phyloP scores from a whole-genome alignment of 2,797 vertebrate species.

The Cygnus olor region DNA sequence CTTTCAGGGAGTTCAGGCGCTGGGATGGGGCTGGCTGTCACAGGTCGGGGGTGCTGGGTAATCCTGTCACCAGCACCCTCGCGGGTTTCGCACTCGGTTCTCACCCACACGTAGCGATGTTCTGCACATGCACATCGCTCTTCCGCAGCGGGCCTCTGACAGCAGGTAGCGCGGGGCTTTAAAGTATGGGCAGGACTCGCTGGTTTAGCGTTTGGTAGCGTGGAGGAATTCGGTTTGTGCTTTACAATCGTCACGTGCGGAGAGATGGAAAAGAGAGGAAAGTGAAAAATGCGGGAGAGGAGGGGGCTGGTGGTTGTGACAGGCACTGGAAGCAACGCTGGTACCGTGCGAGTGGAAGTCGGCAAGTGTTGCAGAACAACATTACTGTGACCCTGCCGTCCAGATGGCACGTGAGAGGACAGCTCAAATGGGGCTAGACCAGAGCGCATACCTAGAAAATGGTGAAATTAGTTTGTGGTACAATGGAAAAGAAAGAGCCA shows the following conservation, averaged over 20 bases:
- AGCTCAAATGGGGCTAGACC: neutral
- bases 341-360: neutral
- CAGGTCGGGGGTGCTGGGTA: neutral
- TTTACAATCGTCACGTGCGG: neutral
- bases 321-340: neutral
- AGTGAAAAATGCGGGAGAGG: neutral
- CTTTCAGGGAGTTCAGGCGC: neutral
- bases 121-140: rapidly evolving
- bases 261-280: neutral
- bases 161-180: neutral
- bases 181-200: neutral
- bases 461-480: neutral
- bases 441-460: neutral
- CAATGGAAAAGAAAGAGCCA: neutral
- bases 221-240: neutral
- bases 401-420: neutral
- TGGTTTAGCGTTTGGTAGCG: neutral
- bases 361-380: neutral
- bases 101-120: rapidly evolving
- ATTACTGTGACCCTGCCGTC: neutral
- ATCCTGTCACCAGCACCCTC: neutral
- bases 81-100: rapidly evolving
- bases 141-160: neutral
- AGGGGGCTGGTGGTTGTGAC: neutral
- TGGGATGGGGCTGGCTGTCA: neutral